phyloP scores from a whole-genome alignment of 2,797 vertebrate species.

The Spinus pinus region DNA sequence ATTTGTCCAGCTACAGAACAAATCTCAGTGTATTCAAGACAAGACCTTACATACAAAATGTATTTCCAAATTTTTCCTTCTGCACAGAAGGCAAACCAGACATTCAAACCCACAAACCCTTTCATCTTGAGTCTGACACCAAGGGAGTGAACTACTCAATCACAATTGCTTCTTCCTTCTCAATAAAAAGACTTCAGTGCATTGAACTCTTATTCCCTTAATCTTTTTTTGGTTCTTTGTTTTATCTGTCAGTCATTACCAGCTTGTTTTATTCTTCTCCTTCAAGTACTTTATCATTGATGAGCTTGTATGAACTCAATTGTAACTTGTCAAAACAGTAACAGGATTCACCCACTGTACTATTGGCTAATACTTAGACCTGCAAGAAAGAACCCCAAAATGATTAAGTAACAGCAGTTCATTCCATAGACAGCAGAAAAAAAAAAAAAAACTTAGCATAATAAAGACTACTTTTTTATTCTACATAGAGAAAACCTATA shows the following conservation, averaged over 20 bases:
- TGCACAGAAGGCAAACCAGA: background rate
- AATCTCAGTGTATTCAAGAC: background rate
- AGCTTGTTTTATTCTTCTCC: background rate
- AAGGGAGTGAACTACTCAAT: background rate
- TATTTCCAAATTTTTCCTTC: background rate
- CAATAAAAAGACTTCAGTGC: background rate
- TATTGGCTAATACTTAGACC: background rate
- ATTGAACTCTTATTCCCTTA: background rate
- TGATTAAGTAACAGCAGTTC: background rate
- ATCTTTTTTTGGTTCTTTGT: background rate
- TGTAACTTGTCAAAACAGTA: background rate
- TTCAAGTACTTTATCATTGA: background rate
- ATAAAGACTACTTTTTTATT: background rate
- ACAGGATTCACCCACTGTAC: background rate
- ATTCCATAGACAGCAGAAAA: background rate
- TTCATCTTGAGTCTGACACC: background rate
- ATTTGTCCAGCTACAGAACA: background rate
- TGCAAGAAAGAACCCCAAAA: background rate
- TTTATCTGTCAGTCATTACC: slow-evolving; percentile 17
- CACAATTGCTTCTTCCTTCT: background rate
- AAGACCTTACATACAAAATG: background rate
- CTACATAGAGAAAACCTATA: background rate
- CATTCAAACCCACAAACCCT: background rate
- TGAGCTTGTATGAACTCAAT: background rate
- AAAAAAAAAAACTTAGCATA: background rate